phyloP scores from a whole-genome alignment of 2,888 invertebrate species.

The Drosophila anceps region DNA sequence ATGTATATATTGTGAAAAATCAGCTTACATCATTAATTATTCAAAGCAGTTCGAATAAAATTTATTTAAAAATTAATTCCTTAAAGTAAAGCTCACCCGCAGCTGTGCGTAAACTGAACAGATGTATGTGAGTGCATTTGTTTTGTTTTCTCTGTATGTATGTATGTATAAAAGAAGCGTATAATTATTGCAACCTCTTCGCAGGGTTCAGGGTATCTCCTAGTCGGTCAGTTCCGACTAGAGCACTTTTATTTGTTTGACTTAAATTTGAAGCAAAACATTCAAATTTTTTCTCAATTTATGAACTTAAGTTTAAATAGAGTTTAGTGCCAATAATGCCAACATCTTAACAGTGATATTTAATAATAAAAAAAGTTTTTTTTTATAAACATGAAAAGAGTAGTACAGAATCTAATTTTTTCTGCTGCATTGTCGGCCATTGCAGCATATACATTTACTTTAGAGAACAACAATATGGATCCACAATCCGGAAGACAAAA shows the following conservation, averaged over 20 bases:
- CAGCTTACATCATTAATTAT: no score
- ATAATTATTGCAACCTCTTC: neutral
- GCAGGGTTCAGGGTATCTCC: neutral
- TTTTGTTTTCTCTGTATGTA: no score
- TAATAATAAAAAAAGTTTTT: neutral
- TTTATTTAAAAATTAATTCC: no score
- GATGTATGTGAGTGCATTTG: no score
- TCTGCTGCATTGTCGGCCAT: conserved; percentile 19
- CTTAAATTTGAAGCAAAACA: conserved; percentile 10
- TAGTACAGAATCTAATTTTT: conserved; percentile 25
- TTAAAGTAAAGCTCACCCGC: no score
- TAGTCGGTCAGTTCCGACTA: neutral
- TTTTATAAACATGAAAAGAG: conserved; percentile 24
- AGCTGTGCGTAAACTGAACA: no score
- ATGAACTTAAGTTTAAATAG: neutral
- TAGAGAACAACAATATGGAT: neutral
- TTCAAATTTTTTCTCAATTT: neutral
- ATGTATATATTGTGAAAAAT: no score
- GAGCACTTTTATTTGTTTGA: neutral
- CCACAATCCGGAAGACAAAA: conserved; percentile 10
- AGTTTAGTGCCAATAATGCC: neutral
- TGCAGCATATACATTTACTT: conserved; percentile 6
- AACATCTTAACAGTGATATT: conserved; percentile 10
- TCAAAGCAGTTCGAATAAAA: no score
- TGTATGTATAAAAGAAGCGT: neutral